A percentile compares a stretch with the other conserved stretches of the same genome.
Conservation (phyloP, 2,113 vertebrate species). For the Cynoglossus semilaevis region DNA sequence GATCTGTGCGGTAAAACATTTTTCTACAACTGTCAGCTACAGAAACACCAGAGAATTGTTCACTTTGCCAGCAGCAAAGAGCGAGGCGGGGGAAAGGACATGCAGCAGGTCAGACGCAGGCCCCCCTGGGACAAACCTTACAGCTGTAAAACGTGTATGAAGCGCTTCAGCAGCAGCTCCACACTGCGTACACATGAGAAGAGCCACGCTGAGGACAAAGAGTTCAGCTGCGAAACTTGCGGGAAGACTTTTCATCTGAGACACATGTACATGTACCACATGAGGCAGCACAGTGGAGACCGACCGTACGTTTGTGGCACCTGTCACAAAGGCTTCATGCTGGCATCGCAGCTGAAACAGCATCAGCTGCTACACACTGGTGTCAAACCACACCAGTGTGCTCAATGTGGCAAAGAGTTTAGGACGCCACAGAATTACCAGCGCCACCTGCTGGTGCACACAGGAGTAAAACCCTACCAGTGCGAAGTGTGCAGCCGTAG, state of each 20-base stretch:
- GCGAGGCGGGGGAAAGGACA: neutral
- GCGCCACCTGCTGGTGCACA: constrained; percentile 67
- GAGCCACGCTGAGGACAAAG: constrained; percentile 54
- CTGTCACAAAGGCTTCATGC: constrained; percentile 74
- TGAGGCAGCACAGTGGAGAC: constrained; percentile 57
- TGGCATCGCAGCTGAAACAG: constrained; percentile 62
- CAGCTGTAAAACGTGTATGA: constrained; percentile 54
- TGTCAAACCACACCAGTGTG: constrained; percentile 59
- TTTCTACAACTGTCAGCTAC: constrained; percentile 72
- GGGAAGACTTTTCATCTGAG: constrained; percentile 58
- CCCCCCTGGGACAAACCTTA: constrained; percentile 8
- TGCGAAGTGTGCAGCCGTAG: constrained; percentile 51
- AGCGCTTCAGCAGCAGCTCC: constrained; percentile 56
- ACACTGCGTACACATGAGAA: constrained; percentile 58
- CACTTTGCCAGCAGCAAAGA: constrained; percentile 20
- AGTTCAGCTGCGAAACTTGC: constrained; percentile 58
- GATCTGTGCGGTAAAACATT: constrained; percentile 66
- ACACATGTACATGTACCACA: constrained; percentile 61
- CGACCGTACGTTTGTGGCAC: constrained; percentile 61
- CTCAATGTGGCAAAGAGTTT: constrained; percentile 60
- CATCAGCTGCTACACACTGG: constrained; percentile 68
- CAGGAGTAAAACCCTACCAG: constrained; percentile 64
- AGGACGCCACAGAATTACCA: constrained; percentile 62
- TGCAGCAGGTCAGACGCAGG: neutral
- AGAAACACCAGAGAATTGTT: constrained; percentile 67